Conservation (phyloP, 2,113 vertebrate genomes). For the Parotia lawesii region DNA sequence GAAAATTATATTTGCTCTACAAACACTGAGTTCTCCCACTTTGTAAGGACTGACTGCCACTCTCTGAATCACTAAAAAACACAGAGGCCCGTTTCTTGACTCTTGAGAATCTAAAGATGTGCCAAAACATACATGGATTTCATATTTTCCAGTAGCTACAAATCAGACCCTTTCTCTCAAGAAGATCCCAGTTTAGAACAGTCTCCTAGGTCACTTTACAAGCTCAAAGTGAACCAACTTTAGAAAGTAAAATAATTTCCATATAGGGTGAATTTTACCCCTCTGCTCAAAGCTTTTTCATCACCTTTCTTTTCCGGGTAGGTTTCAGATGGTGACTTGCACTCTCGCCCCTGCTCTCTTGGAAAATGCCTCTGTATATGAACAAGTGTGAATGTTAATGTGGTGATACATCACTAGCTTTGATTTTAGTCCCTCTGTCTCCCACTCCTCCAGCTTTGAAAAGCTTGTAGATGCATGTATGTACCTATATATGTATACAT, state of each 20-base stretch:
- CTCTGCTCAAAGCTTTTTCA: background rate
- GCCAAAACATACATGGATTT: conserved; percentile 63
- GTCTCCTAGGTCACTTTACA: conserved; percentile 20
- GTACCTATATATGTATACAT: background rate
- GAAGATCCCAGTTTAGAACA: conserved; percentile 50
- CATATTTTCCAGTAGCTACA: conserved; percentile 67
- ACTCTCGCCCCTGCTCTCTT: background rate
- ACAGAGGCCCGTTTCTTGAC: background rate
- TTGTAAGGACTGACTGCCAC: conserved; percentile 38
- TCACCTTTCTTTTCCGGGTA: background rate
- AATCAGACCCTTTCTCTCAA: conserved; percentile 42
- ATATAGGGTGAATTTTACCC: conserved; percentile 1
- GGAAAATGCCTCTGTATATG: background rate
- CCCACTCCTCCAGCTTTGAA: background rate
- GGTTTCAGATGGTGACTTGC: background rate
- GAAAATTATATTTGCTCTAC: conserved; percentile 41
- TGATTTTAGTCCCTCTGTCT: background rate
- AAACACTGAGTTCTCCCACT: conserved; percentile 37
- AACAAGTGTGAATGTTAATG: fast-evolving
- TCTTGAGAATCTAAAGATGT: conserved; percentile 41
- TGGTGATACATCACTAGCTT: background rate
- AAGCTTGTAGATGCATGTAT: fast-evolving
- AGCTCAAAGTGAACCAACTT: background rate
- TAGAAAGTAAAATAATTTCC: conserved; percentile 13
- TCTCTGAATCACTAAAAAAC: conserved; percentile 55